These are phyloP conservation scores for Gallinago stenura DNA, from an alignment of 2,797 vertebrate species.

Conservation along the genomic window DNA sequence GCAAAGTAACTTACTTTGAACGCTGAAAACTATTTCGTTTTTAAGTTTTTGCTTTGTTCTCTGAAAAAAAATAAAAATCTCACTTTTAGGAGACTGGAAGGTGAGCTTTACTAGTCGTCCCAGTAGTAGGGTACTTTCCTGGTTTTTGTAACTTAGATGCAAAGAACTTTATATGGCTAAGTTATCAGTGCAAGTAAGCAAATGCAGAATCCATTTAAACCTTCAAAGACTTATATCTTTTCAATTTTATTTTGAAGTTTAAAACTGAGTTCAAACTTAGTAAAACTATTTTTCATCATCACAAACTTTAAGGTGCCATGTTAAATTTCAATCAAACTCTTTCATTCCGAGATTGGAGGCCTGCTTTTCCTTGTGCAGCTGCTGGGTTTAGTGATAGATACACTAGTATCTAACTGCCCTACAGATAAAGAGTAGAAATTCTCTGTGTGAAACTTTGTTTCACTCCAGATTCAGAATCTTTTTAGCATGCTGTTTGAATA, in stretches of 20 bases:
- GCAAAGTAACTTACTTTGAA: neutral
- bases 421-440: neutral
- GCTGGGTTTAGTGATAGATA: neutral
- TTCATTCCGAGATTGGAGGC: neutral
- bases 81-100: neutral
- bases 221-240: accelerated
- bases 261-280: neutral
- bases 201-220: neutral
- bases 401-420: neutral
- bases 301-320: neutral
- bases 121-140: neutral
- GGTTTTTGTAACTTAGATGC: neutral
- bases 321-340: neutral
- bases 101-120: accelerated
- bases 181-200: neutral
- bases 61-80: neutral
- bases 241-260: neutral
- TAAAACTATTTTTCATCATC: neutral
- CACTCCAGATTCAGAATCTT: neutral
- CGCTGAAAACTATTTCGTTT: accelerated
- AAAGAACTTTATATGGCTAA: neutral
- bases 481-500: neutral
- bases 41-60: neutral
- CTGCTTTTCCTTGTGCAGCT: neutral
- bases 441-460: neutral